Evolutionary conservation across 2,797 vertebrate genomes (phyloP).

Genomic region (Eleutherodactylus coqui): DNA sequence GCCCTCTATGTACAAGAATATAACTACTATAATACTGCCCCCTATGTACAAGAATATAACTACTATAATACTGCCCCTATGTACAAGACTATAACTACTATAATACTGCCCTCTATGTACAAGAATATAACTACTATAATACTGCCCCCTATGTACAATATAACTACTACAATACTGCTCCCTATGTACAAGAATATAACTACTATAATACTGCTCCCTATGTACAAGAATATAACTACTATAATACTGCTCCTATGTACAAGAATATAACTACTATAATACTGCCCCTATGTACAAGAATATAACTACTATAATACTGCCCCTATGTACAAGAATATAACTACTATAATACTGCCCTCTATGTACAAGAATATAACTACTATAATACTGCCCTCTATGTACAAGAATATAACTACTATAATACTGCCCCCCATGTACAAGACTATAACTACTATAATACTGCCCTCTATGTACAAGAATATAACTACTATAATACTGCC

Average conservation of each 20-base stretch:
- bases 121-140: constrained; percentile 8
- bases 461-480: no score
- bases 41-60: constrained; percentile 9
- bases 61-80: constrained; percentile 9
- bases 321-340: constrained; percentile 1
- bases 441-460: constrained; percentile 11
- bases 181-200: constrained; percentile 9
- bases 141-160: constrained; percentile 5
- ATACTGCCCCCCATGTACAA: not conserved
- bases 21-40: constrained; percentile 10
- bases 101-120: not conserved
- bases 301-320: constrained; percentile 9
- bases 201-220: constrained; percentile 8
- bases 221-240: not conserved
- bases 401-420: constrained; percentile 14
- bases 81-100: constrained; percentile 2
- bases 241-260: constrained; percentile 5
- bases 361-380: constrained; percentile 1
- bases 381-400: constrained; percentile 1
- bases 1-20: constrained; percentile 1
- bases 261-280: constrained; percentile 17
- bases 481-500: no score
- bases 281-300: not conserved
- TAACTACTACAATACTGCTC: constrained; percentile 1
- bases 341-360: constrained; percentile 3